phyloP scores from a whole-genome alignment of 1,140 invertebrate species.

The Protaetia brevitarsis region DNA sequence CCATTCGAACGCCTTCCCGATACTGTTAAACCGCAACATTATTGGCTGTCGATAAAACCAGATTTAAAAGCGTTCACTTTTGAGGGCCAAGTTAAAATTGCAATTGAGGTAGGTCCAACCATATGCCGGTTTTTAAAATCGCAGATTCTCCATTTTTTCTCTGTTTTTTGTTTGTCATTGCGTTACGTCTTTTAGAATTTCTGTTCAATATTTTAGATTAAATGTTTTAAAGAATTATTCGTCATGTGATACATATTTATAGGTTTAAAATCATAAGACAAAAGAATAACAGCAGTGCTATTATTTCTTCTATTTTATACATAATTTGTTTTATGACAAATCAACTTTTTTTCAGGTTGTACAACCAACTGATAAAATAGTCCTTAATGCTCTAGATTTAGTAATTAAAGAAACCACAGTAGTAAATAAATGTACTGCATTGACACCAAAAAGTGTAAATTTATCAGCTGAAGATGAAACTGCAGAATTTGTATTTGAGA shows the following conservation, averaged over 20 bases:
- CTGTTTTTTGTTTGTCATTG: background rate
- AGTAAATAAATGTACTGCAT: slow-evolving; percentile 46
- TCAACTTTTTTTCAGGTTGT: slow-evolving; percentile 60
- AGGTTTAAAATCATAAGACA: no score
- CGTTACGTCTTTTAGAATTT: background rate
- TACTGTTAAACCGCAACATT: slow-evolving; percentile 75
- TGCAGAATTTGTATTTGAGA: slow-evolving; percentile 63
- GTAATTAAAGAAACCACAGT: slow-evolving; percentile 61
- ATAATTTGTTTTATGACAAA: no score
- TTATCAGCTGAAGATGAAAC: slow-evolving; percentile 68
- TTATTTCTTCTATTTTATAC: no score
- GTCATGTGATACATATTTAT: no score
- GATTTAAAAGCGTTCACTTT: slow-evolving; percentile 79
- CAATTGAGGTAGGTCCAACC: slow-evolving; percentile 69
- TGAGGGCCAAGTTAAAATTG: slow-evolving; percentile 72
- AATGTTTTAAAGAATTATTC: no score
- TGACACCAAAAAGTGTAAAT: slow-evolving; percentile 52
- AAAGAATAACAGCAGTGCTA: no score
- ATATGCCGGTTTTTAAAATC: slow-evolving; percentile 30
- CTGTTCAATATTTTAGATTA: no score
- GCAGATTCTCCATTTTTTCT: background rate
- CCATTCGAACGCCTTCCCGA: slow-evolving; percentile 78
- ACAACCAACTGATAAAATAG: slow-evolving; percentile 64
- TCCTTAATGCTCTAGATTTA: slow-evolving; percentile 78
- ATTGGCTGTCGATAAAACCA: slow-evolving; percentile 75